These are phyloP conservation scores for Hiodon alosoides DNA, from an alignment of 2,113 vertebrate genomes.

Conservation along the genomic window DNA sequence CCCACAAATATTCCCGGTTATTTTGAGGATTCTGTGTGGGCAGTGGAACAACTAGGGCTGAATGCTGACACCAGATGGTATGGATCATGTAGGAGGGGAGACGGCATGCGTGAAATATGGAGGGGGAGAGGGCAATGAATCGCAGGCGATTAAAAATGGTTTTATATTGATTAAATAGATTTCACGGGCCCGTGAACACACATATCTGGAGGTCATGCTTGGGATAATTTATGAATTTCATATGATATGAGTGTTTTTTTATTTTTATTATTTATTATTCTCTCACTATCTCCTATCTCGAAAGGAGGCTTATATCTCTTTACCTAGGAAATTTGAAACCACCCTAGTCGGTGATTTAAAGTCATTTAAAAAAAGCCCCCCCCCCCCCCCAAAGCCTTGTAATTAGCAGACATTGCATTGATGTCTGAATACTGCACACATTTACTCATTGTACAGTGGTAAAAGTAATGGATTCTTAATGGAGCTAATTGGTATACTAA, in stretches of 20 bases:
- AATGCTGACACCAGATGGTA: conserved; percentile 20
- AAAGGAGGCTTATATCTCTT: too few relatives aligned
- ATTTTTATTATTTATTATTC: too few relatives aligned
- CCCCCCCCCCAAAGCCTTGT: too few relatives aligned
- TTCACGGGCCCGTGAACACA: not conserved
- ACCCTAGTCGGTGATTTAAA: too few relatives aligned
- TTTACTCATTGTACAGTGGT: not conserved
- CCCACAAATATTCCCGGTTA: conserved; percentile 11
- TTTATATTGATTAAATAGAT: not conserved
- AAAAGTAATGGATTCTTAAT: conserved; percentile 11
- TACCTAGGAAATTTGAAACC: too few relatives aligned
- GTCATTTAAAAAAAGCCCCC: too few relatives aligned
- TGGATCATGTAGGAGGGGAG: conserved; percentile 17
- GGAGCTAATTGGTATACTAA: conserved; percentile 21
- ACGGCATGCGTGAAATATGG: conserved; percentile 7
- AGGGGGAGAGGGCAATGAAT: not conserved
- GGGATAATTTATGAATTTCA: not conserved
- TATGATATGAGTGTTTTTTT: too few relatives aligned
- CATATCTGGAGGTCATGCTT: conserved; percentile 1
- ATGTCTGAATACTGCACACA: not conserved
- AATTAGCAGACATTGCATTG: not conserved
- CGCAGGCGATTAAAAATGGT: not conserved
- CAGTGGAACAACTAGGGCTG: not conserved
- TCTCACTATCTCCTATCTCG: too few relatives aligned
- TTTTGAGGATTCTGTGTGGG: conserved; percentile 19